These are phyloP conservation scores for Conus betulinus DNA, from an alignment of 1,140 invertebrate species.

Conservation along the genomic window DNA sequence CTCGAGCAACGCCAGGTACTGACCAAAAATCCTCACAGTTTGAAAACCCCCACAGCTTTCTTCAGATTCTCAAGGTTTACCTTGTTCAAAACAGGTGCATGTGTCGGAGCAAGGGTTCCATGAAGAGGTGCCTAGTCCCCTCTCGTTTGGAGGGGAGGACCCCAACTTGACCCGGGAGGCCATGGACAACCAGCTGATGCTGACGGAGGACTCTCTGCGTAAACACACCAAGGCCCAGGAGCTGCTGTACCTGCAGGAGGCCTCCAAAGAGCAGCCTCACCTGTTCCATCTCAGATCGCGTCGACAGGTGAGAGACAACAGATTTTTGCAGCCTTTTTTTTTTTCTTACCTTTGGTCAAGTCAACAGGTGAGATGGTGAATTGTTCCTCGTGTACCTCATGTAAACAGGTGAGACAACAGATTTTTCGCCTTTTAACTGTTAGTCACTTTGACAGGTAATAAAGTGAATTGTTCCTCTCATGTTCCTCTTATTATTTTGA, in stretches of 20 bases:
- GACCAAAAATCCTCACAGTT: too few relatives aligned
- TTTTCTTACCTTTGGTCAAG: too few relatives aligned
- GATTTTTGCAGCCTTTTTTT: too few relatives aligned
- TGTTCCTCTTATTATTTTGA: too few relatives aligned
- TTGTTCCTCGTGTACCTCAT: too few relatives aligned
- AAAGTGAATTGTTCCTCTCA: too few relatives aligned
- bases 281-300: constrained; percentile 38
- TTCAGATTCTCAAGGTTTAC: neutral
- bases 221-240: constrained; percentile 68
- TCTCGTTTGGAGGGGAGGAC: constrained; percentile 34
- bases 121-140: constrained; percentile 43
- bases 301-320: neutral
- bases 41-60: too few relatives aligned
- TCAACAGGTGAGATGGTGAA: too few relatives aligned
- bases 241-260: constrained; percentile 62
- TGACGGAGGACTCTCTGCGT: constrained; percentile 63
- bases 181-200: constrained; percentile 41
- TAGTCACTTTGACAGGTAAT: too few relatives aligned
- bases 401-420: too few relatives aligned
- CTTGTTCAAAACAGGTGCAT: constrained; percentile 55
- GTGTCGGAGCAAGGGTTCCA: constrained; percentile 64
- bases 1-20: too few relatives aligned
- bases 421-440: too few relatives aligned
- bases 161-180: constrained; percentile 11
- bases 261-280: constrained; percentile 45